Base-by-base conservation (phyloP, 23 tunicate genomes). In the Diplosoma virens region DNA sequence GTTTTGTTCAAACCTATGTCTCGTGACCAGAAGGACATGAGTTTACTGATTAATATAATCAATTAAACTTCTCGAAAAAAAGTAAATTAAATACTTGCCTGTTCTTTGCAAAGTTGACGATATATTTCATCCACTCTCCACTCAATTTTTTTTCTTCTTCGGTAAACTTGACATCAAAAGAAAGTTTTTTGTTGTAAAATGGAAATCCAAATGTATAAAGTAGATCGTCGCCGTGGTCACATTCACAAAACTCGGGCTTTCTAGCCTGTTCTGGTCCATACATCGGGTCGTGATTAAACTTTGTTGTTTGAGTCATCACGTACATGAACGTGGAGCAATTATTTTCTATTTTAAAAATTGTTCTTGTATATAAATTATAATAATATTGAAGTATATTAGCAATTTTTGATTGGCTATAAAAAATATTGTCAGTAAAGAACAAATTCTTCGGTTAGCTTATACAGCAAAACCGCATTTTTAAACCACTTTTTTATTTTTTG, bases 191-290 rank as follows among this genome's bases (percentile, higher is more conserved):
- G 58, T 26, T 3, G 18, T 24, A 48, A 17, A 69, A 32, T n/a
- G 85, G 85, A 16, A 80, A 3, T 2, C 85, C 85, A 71, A 71
- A 80, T n/a, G 85, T 80, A 71, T 48, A 80, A 21, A 68, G 9
- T 3, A 71, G 3, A 53, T 80, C 85, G 30, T 80, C 85, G 16
- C 79, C 85, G 30, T 80, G 85, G 28, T 78, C 83, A 29, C 83
- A 78, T 65, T 78, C 83, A 41, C 83, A 78, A 41, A 64, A 41
- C 11, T 4, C 59, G 26, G 34, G 21, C 30, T 78, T 78, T 29
- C 17, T 29, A 3, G 36, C 75, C 14, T 3, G 23, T 23, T 25
- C 60, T 3, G 61, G 59, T 4, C 60, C 78, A 30, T 65, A 65
- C 20, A 25, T 24, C 4, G 59, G 74, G 45, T 78, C 74, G 64